phyloP scores from a whole-genome alignment of 2,888 invertebrate species.

The Drosophila paucipuncta region DNA sequence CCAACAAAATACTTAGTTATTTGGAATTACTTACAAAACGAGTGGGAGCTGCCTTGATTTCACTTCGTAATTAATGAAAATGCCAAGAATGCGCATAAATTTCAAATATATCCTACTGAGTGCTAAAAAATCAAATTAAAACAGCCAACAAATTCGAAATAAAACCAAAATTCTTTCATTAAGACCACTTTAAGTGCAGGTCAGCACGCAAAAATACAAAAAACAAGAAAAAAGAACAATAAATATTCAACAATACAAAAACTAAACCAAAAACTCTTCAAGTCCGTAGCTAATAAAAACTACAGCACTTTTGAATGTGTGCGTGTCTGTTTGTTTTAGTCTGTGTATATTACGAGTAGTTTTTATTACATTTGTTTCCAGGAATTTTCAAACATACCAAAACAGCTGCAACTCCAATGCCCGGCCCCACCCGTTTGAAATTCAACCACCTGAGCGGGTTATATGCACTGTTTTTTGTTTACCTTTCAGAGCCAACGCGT shows the following conservation, averaged over 20 bases:
- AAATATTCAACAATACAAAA: slow-evolving; percentile 7
- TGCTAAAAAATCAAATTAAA: slow-evolving; percentile 75
- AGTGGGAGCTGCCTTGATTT: slow-evolving; percentile 11
- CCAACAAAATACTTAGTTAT: slow-evolving; percentile 16
- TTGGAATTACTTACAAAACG: slow-evolving; percentile 30
- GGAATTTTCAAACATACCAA: slow-evolving; percentile 78
- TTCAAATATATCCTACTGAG: slow-evolving; percentile 53
- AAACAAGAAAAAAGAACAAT: slow-evolving; percentile 24
- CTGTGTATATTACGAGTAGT: slow-evolving; percentile 68
- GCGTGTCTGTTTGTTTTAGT: slow-evolving; percentile 8
- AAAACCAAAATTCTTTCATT: slow-evolving; percentile 73
- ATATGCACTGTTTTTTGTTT: slow-evolving; percentile 52
- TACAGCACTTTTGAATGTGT: slow-evolving; percentile 34
- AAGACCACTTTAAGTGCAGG: slow-evolving; percentile 67
- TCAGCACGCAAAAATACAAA: slow-evolving; percentile 69
- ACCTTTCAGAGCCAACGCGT: slow-evolving; percentile 37
- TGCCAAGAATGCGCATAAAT: slow-evolving; percentile 59
- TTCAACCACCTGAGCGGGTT: slow-evolving; percentile 50
- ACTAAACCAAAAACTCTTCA: slow-evolving; percentile 47
- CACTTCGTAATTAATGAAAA: slow-evolving; percentile 41
- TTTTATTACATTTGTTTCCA: slow-evolving; percentile 81
- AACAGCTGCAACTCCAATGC: slow-evolving; percentile 74
- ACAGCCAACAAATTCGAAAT: slow-evolving; percentile 61
- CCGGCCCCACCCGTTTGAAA: slow-evolving; percentile 1
- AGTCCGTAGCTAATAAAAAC: slow-evolving; percentile 68